These are phyloP conservation scores for Apostichopus leukothele DNA, from an alignment of 53 echinoderm and acorn worm species.

Conservation along the genomic window DNA sequence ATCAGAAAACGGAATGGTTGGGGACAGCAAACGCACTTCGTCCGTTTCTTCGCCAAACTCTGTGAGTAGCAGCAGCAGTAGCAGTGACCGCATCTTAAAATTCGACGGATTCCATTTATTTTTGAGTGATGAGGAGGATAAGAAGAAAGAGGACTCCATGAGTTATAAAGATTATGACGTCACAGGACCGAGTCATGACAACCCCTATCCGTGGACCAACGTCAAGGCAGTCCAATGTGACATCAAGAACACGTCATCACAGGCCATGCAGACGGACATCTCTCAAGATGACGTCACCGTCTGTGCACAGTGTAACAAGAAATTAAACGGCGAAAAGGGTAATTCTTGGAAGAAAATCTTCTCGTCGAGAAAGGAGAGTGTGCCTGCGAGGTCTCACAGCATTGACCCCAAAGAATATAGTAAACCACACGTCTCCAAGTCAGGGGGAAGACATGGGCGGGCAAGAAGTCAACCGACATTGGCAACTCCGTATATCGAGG, in stretches of 20 bases:
- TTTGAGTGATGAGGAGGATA: constrained; percentile 39
- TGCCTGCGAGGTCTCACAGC: constrained; percentile 13
- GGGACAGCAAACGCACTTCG: constrained; percentile 1
- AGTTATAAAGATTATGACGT: constrained; percentile 48
- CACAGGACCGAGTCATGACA: constrained; percentile 45
- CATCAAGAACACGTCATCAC: not conserved
- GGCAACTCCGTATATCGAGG: not conserved
- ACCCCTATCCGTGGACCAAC: constrained; percentile 44
- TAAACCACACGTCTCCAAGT: not conserved
- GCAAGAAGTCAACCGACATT: constrained; percentile 16
- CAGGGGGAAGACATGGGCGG: not conserved
- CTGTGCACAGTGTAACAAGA: constrained; percentile 28
- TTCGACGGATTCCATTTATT: constrained; percentile 43
- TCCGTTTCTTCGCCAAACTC: not conserved
- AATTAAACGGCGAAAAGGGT: constrained; percentile 27
- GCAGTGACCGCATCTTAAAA: constrained; percentile 28
- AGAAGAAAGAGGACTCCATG: constrained; percentile 24
- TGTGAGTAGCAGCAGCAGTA: not conserved
- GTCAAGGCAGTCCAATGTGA: constrained; percentile 44
- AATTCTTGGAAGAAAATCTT: not conserved
- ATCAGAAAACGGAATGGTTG: constrained; percentile 36
- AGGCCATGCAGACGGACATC: constrained; percentile 3
- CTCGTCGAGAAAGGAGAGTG: not conserved
- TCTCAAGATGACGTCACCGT: not conserved
- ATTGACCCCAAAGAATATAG: constrained; percentile 13